These are phyloP conservation scores for Serinus canaria DNA, from an alignment of 2,113 vertebrate genomes.

Conservation along the genomic window DNA sequence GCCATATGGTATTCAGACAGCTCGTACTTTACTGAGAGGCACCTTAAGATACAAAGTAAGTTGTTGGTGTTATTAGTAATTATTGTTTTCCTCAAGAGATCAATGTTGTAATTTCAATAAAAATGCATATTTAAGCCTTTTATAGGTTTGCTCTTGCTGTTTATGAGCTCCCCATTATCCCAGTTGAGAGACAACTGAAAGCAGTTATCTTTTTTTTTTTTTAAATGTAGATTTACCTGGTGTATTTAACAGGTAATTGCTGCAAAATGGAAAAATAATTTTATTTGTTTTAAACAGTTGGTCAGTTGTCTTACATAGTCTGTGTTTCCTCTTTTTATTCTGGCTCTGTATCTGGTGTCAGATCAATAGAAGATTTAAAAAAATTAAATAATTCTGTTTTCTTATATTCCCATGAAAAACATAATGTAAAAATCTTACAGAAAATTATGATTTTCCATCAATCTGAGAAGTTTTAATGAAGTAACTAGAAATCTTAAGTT, in stretches of 20 bases:
- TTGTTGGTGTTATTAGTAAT: not conserved
- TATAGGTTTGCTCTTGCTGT: not conserved
- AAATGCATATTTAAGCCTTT: not conserved
- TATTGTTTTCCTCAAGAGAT: not conserved
- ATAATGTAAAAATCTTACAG: not conserved
- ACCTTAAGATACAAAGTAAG: slow-evolving; percentile 91
- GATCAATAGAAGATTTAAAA: not conserved
- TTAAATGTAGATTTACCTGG: not conserved
- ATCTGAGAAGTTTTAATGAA: not conserved
- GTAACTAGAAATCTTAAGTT: not conserved
- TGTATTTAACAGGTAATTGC: not conserved
- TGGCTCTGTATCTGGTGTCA: not conserved
- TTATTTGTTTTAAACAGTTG: not conserved
- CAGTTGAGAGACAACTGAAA: not conserved
- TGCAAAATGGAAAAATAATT: not conserved
- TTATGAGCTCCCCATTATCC: not conserved
- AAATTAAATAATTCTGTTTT: not conserved
- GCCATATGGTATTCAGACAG: slow-evolving; percentile 85
- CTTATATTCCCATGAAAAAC: not conserved
- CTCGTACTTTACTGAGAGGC: slow-evolving; percentile 90
- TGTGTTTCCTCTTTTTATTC: not conserved
- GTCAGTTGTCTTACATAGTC: not conserved
- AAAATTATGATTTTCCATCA: not conserved
- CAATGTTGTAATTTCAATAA: not conserved
- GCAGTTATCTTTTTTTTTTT: not conserved